These are phyloP conservation scores for Ctenoplectra terminalis DNA, from an alignment of 1,140 invertebrate genomes.

Conservation along the genomic window DNA sequence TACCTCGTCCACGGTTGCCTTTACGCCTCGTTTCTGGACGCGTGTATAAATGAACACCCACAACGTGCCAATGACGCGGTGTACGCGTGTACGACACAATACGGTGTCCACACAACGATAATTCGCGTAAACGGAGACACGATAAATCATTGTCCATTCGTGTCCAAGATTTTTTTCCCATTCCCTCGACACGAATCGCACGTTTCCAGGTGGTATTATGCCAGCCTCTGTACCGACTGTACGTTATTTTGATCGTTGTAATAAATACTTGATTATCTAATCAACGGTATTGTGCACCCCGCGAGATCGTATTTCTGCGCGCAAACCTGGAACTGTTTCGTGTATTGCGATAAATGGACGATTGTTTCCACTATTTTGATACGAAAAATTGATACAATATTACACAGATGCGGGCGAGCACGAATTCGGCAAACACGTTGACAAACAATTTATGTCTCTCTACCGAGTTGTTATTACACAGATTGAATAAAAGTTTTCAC, in stretches of 20 bases:
- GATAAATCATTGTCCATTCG: constrained; percentile 48
- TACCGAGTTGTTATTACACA: no score
- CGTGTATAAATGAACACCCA: neutral
- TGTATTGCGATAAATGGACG: neutral
- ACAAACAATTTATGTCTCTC: neutral
- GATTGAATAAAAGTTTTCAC: no score
- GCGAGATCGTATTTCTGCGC: neutral
- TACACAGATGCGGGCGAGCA: neutral
- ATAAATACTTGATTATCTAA: constrained; percentile 47
- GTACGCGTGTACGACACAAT: neutral
- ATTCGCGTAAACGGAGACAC: constrained; percentile 41
- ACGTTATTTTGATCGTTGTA: constrained; percentile 24
- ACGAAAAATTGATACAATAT: constrained; percentile 1
- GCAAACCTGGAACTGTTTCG: neutral
- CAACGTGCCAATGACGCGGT: constrained; percentile 17
- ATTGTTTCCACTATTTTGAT: constrained; percentile 12
- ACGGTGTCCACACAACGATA: neutral
- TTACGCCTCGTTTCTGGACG: constrained; percentile 24
- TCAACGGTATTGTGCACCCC: constrained; percentile 35
- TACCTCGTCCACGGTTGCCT: constrained; percentile 18
- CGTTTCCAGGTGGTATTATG: neutral
- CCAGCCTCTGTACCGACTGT: neutral
- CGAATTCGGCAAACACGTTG: neutral
- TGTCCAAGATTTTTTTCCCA: constrained; percentile 7
- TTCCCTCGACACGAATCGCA: neutral